Evolutionary conservation across 2,113 vertebrate genomes (phyloP).

Genomic region (Peromyscus californicus): DNA sequence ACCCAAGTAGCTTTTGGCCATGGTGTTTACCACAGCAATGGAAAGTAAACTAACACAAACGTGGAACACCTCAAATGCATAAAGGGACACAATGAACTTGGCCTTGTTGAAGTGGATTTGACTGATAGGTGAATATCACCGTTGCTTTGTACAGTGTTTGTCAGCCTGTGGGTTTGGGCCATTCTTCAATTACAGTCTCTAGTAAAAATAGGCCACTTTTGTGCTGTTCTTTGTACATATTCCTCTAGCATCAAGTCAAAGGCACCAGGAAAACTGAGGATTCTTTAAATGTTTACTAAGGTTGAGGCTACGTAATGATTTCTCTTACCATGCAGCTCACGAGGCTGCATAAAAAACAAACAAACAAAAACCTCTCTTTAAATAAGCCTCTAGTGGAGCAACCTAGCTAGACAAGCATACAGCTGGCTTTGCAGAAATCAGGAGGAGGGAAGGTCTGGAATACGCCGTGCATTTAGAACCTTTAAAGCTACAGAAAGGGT

Average conservation of each 20-base stretch:
- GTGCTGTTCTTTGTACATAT: not conserved
- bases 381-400: not conserved
- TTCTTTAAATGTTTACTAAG: constrained; percentile 38
- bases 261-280: not conserved
- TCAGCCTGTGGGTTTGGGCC: not conserved
- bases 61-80: not conserved
- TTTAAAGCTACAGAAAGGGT: constrained; percentile 3
- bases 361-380: not conserved
- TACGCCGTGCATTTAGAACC: not conserved
- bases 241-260: not conserved
- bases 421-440: constrained; percentile 2
- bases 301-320: not conserved
- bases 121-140: constrained; percentile 37
- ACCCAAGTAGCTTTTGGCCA: not conserved
- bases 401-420: not conserved
- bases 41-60: not conserved
- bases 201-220: constrained; percentile 26
- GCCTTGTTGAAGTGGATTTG: not conserved
- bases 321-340: not conserved
- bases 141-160: constrained; percentile 15
- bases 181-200: constrained; percentile 44
- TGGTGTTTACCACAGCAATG: not conserved
- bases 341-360: not conserved
- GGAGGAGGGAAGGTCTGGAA: not conserved
- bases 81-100: not conserved